Percentiles rank a stretch among this genome's conserved stretches.
Conservation (phyloP, 2,113 vertebrate genomes). For the Oncorhynchus kisutch region DNA sequence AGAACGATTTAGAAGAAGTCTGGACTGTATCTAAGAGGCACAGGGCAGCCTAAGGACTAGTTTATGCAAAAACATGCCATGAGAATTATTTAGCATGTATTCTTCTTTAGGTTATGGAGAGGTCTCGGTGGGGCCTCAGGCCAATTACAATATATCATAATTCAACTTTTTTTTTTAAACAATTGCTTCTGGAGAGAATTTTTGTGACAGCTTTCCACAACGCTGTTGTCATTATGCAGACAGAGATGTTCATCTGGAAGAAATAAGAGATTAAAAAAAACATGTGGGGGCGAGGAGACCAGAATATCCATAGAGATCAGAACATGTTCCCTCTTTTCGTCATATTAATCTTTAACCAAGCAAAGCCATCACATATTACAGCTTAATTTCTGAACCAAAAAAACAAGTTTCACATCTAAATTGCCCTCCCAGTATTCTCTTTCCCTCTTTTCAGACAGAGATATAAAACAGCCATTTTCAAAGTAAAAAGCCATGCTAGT, state of each 20-base stretch:
- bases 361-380: slow-evolving; percentile 2
- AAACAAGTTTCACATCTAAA: slow-evolving; percentile 29
- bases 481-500: slow-evolving; percentile 36
- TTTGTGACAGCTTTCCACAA: slow-evolving; percentile 82
- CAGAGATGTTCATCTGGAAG: slow-evolving; percentile 74
- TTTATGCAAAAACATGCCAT: slow-evolving; percentile 52
- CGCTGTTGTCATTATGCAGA: slow-evolving; percentile 81
- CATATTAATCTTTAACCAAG: slow-evolving; percentile 37
- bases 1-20: slow-evolving; percentile 31
- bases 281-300: slow-evolving; percentile 32
- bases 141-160: slow-evolving; percentile 30
- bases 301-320: slow-evolving; percentile 41
- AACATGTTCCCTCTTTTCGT: slow-evolving; percentile 35
- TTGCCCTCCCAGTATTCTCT: slow-evolving; percentile 5
- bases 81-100: slow-evolving; percentile 47
- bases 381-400: slow-evolving; percentile 15
- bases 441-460: not conserved
- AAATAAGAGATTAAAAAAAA: slow-evolving; percentile 33
- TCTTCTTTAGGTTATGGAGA: slow-evolving; percentile 14
- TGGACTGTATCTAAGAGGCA: slow-evolving; percentile 28
- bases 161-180: slow-evolving; percentile 27
- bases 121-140: slow-evolving; percentile 45
- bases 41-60: slow-evolving; percentile 29
- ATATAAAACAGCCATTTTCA: slow-evolving; percentile 8
- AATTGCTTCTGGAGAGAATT: slow-evolving; percentile 78